Conservation (phyloP, 2,797 vertebrate species). For the Ptychadena robeensis region DNA sequence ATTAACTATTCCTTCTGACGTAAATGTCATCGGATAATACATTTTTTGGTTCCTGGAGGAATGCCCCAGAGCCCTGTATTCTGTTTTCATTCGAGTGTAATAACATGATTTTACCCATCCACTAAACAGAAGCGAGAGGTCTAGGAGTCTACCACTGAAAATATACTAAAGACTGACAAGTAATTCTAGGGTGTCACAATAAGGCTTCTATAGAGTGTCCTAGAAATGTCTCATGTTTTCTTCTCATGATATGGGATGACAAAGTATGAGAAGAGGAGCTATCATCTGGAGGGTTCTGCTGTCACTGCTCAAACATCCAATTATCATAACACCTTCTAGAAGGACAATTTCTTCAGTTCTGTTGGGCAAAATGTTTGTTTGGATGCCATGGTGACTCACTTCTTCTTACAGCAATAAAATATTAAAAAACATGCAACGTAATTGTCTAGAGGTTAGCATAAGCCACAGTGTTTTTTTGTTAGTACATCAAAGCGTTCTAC, state of each 20-base stretch:
- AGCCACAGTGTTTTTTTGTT: neutral
- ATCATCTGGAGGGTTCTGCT: constrained; percentile 26
- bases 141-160: constrained; percentile 26
- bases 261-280: constrained; percentile 32
- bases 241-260: constrained; percentile 29
- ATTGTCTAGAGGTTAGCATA: neutral
- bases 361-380: constrained; percentile 17
- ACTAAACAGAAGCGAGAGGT: constrained; percentile 30
- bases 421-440: neutral
- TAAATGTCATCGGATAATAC: constrained; percentile 39
- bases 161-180: constrained; percentile 43
- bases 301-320: constrained; percentile 43
- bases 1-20: constrained; percentile 37
- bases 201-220: constrained; percentile 36
- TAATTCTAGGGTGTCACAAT: constrained; percentile 50
- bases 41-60: constrained; percentile 10
- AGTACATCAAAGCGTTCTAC: too few species aligned
- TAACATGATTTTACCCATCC: constrained; percentile 47
- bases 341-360: constrained; percentile 11
- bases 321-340: constrained; percentile 26
- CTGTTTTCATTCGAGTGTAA: constrained; percentile 45
- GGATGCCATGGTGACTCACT: constrained; percentile 26
- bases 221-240: constrained; percentile 48
- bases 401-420: neutral
- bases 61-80: constrained; percentile 43